Evolutionary conservation across 2,797 vertebrate species (phyloP).

Genomic region (Micropoecilia bifurca): DNA sequence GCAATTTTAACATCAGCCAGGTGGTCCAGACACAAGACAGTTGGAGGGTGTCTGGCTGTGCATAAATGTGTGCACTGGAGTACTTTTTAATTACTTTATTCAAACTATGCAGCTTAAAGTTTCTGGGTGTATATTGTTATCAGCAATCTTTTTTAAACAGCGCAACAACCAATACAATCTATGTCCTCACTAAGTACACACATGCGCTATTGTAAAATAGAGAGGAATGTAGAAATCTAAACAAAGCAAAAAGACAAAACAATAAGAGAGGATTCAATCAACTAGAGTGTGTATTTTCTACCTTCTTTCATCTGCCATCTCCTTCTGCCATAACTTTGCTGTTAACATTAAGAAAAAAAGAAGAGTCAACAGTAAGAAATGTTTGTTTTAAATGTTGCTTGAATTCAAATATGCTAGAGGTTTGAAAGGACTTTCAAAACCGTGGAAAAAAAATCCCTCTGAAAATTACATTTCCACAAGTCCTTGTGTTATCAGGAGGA

Average conservation of each 20-base stretch:
- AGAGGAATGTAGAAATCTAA: not conserved
- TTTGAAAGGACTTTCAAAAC: too few relatives aligned
- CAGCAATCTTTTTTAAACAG: not conserved
- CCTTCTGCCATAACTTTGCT: not conserved
- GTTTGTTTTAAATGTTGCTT: not conserved
- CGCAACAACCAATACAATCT: not conserved
- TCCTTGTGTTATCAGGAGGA: not conserved
- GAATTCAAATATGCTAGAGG: not conserved
- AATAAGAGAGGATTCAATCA: not conserved
- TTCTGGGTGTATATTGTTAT: conserved; percentile 8
- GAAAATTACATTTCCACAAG: not conserved
- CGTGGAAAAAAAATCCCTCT: too few relatives aligned
- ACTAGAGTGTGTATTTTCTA: not conserved
- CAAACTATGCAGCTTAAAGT: not conserved
- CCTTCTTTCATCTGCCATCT: not conserved
- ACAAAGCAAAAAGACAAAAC: not conserved
- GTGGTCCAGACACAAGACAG: conserved; percentile 42
- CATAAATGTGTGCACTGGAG: conserved; percentile 27
- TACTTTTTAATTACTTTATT: conserved; percentile 44
- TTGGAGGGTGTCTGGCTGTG: conserved; percentile 32
- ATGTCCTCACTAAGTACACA: not conserved
- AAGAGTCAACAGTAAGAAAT: not conserved
- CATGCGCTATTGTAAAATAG: not conserved
- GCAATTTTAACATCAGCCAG: conserved; percentile 14
- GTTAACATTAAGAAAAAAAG: not conserved